These are phyloP conservation scores for Sinocyclocheilus grahami DNA, from an alignment of 2,113 vertebrate genomes.

Conservation along the genomic window DNA sequence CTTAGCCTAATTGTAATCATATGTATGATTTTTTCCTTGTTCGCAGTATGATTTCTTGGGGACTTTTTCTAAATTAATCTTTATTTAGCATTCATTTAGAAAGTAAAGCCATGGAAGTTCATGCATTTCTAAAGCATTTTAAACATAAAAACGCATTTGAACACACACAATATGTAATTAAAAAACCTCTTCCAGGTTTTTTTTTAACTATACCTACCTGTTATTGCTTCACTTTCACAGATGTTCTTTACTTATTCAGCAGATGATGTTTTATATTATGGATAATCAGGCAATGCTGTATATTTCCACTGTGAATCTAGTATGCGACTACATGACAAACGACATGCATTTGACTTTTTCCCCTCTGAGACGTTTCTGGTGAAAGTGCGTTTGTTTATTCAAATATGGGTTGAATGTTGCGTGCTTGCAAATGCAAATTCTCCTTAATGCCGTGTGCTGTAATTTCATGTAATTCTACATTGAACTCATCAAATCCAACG, in stretches of 20 bases:
- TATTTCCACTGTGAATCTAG: neutral
- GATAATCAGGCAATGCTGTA: neutral
- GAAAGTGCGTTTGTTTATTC: neutral
- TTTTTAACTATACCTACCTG: neutral
- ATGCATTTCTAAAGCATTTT: neutral
- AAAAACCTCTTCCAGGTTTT: too few species aligned
- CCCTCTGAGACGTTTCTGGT: neutral
- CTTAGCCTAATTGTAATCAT: neutral
- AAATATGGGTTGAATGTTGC: neutral
- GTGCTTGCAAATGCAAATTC: constrained; percentile 1
- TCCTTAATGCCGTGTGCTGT: neutral
- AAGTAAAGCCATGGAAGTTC: neutral
- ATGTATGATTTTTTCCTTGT: neutral
- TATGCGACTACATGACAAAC: constrained; percentile 7
- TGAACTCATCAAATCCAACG: neutral
- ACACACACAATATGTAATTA: too few species aligned
- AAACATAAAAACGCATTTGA: neutral
- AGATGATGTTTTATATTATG: neutral
- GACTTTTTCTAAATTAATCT: neutral
- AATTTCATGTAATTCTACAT: neutral
- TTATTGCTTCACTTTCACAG: neutral
- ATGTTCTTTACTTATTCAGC: constrained; percentile 26
- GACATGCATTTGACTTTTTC: neutral
- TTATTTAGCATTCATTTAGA: neutral
- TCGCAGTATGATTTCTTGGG: neutral